Percentiles rank a stretch among this genome's conserved stretches.
phyloP scores from a whole-genome alignment of 1,140 invertebrate genomes.

The Diprion similis region DNA sequence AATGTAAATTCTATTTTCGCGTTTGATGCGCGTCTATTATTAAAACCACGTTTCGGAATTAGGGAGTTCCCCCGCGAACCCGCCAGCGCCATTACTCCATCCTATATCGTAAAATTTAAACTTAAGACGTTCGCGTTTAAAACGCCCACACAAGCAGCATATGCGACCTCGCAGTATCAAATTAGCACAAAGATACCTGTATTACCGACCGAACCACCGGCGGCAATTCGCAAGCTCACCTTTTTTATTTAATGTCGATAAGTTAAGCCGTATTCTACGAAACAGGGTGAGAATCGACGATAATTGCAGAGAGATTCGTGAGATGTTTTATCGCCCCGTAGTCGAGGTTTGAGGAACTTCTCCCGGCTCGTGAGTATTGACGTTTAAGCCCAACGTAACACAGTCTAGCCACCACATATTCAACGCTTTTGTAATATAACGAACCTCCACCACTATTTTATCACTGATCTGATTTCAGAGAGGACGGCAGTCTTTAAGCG shows the following conservation, averaged over 20 bases:
- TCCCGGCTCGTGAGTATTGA: not conserved
- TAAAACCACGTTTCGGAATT: constrained; percentile 2
- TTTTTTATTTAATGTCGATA: constrained; percentile 5
- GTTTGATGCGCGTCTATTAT: constrained; percentile 3
- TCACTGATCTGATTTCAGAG: too few relatives aligned
- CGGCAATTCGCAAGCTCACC: not conserved
- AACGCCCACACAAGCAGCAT: not conserved
- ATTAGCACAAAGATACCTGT: not conserved
- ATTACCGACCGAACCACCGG: not conserved
- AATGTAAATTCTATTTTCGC: constrained; percentile 5
- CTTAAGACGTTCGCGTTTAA: not conserved
- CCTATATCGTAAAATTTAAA: not conserved
- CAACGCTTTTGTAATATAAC: not conserved
- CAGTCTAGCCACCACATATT: constrained; percentile 7
- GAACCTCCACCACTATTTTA: too few relatives aligned
- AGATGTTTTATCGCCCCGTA: not conserved
- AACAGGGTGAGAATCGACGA: not conserved
- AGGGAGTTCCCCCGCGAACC: constrained; percentile 1
- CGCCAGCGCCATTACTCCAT: not conserved
- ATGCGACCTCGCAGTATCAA: not conserved
- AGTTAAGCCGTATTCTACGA: not conserved
- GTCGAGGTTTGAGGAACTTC: not conserved
- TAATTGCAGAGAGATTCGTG: not conserved
- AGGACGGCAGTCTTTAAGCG: too few relatives aligned
- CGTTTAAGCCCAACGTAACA: not conserved